Evolutionary conservation across 2,888 invertebrate species (phyloP), one percentile per base, ranked within the genome.

Genomic region (Osmoderma eremita): DNA sequence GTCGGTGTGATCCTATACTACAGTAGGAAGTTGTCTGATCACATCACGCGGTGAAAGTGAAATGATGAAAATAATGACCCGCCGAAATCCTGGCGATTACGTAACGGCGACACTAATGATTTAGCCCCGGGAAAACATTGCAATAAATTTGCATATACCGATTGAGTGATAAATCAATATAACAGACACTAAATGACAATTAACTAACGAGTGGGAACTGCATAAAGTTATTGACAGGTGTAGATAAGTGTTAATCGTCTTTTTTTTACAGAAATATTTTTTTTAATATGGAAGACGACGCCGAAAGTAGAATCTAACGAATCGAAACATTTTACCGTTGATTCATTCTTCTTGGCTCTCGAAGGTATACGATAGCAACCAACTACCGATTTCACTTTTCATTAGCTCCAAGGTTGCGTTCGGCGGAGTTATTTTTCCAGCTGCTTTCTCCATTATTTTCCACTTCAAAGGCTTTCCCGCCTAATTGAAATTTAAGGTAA

Each of bases 21-120:
- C 65, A 71, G 67, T 70, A 71, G 72, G 72, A 71, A 72, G 69
- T 67, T 62, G 45, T 24, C 30, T 12, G 62, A 63, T 58, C 63
- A 30, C 30, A 30, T 6, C 30, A 30, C 10, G 62, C 62, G 71
- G 71, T 71, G 72, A 71, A 72, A 72, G 71, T 70, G 62, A 67
- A 69, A 41, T 63, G 69, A 70, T 69, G 72, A 71, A 72, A 72
- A 72, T 72, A 72, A 71, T 68, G 67, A 70, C 65, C 67, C 66
- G 67, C 69, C 72, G 67, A 72, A 72, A 70, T 71, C 71, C 65
- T 70, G 71, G 65, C 68, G 63, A 62, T 72, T 72, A 71, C 58
- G 53, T 70, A 72, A 72, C 58, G 18, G 30, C 63, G 13, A 24
- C 13, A 13, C 58, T 58, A 41, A 50, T 51, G 53, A 24, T 38